Evolutionary conservation across 2,113 vertebrate species (phyloP).

Genomic region (Perccottus glenii): DNA sequence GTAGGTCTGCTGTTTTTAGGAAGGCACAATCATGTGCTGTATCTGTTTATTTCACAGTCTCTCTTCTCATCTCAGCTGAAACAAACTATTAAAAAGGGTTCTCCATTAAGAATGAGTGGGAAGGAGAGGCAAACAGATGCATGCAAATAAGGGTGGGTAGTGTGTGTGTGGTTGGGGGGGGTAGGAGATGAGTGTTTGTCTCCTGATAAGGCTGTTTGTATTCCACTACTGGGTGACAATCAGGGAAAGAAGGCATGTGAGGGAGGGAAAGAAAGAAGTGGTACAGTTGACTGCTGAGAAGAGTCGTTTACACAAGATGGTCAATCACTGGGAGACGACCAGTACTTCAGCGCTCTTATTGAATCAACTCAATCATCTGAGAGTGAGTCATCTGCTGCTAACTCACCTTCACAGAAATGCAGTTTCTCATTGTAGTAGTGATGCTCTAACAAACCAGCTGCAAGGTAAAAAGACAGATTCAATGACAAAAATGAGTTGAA

Average conservation of each 20-base stretch:
- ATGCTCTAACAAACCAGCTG: slow-evolving; percentile 75
- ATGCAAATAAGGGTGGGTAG: slow-evolving; percentile 71
- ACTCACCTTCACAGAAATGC: slow-evolving; percentile 86
- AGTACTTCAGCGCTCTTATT: background rate
- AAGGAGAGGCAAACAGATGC: slow-evolving; percentile 75
- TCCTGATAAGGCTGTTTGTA: slow-evolving; percentile 83
- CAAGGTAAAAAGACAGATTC: slow-evolving; percentile 25
- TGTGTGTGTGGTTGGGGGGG: background rate
- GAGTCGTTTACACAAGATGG: slow-evolving; percentile 57
- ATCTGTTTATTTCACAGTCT: slow-evolving; percentile 65
- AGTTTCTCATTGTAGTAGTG: slow-evolving; percentile 88
- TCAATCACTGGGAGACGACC: slow-evolving; percentile 31
- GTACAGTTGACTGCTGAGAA: slow-evolving; percentile 54
- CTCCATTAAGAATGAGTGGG: slow-evolving; percentile 67
- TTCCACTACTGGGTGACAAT: slow-evolving; percentile 69
- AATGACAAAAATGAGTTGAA: slow-evolving; percentile 1
- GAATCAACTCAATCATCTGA: background rate
- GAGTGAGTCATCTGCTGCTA: slow-evolving; percentile 4
- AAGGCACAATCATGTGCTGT: slow-evolving; percentile 50
- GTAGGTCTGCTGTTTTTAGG: slow-evolving; percentile 53
- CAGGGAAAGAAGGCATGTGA: slow-evolving; percentile 30
- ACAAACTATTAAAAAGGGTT: slow-evolving; percentile 68
- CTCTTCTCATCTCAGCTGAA: slow-evolving; percentile 52
- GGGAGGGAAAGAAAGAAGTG: slow-evolving; percentile 31
- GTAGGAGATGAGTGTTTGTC: slow-evolving; percentile 73